phyloP scores from a whole-genome alignment of 2,888 invertebrate species.

The Crocallis elinguaria region DNA sequence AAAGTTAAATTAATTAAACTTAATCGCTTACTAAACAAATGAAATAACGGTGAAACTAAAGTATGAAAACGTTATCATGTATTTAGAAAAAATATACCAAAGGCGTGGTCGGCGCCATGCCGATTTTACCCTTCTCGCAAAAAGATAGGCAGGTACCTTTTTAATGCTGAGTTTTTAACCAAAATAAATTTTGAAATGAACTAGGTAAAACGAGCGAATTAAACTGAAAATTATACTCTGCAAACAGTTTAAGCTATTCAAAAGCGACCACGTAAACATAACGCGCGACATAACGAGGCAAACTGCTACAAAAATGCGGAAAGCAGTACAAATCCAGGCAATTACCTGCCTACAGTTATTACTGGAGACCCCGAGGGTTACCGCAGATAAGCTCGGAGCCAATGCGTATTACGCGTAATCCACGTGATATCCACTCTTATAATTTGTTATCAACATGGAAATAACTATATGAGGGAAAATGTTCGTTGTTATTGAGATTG shows the following conservation, averaged over 20 bases:
- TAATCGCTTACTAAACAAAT: too few species aligned
- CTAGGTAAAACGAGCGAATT: too few species aligned
- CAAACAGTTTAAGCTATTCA: constrained; percentile 13
- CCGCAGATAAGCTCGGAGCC: constrained; percentile 53
- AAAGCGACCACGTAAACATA: constrained; percentile 10
- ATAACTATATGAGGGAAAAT: neutral
- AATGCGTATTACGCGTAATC: constrained; percentile 2
- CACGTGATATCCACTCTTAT: neutral
- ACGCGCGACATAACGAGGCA: constrained; percentile 36
- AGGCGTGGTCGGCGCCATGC: too few species aligned
- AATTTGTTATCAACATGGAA: neutral
- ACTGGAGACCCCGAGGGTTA: constrained; percentile 49
- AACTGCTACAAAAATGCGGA: constrained; percentile 50
- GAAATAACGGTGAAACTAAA: too few species aligned
- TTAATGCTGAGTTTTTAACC: too few species aligned
- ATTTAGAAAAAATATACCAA: too few species aligned
- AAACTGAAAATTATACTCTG: constrained; percentile 4
- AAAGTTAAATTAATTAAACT: too few species aligned
- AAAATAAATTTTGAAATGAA: too few species aligned
- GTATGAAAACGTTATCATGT: too few species aligned
- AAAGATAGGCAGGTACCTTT: too few species aligned
- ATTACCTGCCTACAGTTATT: constrained; percentile 69
- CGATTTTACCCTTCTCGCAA: too few species aligned
- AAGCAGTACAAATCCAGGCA: constrained; percentile 54
- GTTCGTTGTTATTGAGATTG: too few species aligned